Base-by-base conservation (phyloP, 2,888 invertebrate species). In the Oscheius sp. region DNA sequence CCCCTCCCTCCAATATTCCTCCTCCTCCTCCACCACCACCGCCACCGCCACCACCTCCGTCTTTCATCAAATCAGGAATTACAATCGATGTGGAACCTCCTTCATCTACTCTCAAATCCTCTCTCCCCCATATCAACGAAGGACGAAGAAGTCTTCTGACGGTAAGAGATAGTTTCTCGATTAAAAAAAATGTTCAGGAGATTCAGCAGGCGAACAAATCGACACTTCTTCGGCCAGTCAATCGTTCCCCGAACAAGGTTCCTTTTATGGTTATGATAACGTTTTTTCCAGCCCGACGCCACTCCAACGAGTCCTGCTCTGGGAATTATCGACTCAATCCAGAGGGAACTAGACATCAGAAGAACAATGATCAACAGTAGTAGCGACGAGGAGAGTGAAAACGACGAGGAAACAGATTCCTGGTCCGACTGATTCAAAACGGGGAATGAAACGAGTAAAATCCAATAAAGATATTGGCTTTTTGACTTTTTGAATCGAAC, bases 121-220 rank as follows among this genome's bases (percentile, higher is more conserved):
- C 44, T 4, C 45, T 28, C 14, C 33, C 54, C 9, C 12, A 47
- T n/a, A 47, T 47, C 22, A 47, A 12, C 20, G 17, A 26, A 5
- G 65, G 36, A 32, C 6, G 65, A 26, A 54, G 54, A 20, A 65
- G 65, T 54, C 41, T 65, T 41, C 32, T 65, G 22, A 56, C 49
- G 22, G 63, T 63, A 30, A 36, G 63, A 50, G 17, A 6, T 2
- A 30, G 2, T 20, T 30, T 33, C 20, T n/a, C 9, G 17, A 32
- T n/a, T 32, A 12, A 59, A 26, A 36, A 14, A 17, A 22, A 1
- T 32, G 45, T 63, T 12, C 32, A 65, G 54, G 65, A 65, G 30
- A 65, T 65, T 17, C 54, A 54, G 12, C 54, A 28, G n/a, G 65
- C 56, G 12, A 41, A 65, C 56, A 65, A 65, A 26, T 24, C 54